Conservation (phyloP, 2,888 invertebrate genomes). For the Syrphus vitripennis region DNA sequence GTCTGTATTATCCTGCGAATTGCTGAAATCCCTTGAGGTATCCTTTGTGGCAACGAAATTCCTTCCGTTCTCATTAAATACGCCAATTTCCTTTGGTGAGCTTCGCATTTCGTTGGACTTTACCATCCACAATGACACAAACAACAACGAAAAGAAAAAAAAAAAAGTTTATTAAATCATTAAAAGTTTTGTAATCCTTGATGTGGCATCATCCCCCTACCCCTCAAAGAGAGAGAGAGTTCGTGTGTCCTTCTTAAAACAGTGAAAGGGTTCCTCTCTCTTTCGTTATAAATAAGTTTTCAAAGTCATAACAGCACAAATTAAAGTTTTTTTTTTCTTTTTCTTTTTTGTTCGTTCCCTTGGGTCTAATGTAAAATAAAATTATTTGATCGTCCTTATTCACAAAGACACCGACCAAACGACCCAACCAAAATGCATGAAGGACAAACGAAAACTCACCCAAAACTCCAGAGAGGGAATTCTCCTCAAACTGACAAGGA, state of each 20-base stretch:
- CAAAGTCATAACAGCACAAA: conserved; percentile 65
- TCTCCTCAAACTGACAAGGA: conserved; percentile 67
- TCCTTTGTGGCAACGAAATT: conserved; percentile 81
- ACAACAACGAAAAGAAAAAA: conserved; percentile 74
- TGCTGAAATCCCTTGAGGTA: conserved; percentile 81
- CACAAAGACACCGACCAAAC: conserved; percentile 22
- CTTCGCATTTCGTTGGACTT: conserved; percentile 83
- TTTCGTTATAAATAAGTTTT: conserved; percentile 40
- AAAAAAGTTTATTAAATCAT: conserved; percentile 80
- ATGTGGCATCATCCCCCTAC: not conserved
- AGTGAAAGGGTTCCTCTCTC: conserved; percentile 48
- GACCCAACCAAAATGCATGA: not conserved
- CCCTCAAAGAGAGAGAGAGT: not conserved
- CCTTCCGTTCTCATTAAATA: conserved; percentile 81
- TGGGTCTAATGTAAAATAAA: conserved; percentile 26
- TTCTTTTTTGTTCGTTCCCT: not conserved
- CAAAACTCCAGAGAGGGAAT: not conserved
- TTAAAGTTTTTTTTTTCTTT: conserved; percentile 32
- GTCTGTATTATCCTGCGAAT: conserved; percentile 82
- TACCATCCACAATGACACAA: conserved; percentile 48
- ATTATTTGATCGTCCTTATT: conserved; percentile 41
- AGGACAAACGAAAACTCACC: conserved; percentile 17
- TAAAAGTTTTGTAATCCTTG: conserved; percentile 77
- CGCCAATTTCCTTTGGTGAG: conserved; percentile 81
- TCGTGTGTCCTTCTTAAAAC: not conserved